These are phyloP conservation scores for Erebia epiphron DNA, from an alignment of 2,888 invertebrate genomes.

Conservation along the genomic window DNA sequence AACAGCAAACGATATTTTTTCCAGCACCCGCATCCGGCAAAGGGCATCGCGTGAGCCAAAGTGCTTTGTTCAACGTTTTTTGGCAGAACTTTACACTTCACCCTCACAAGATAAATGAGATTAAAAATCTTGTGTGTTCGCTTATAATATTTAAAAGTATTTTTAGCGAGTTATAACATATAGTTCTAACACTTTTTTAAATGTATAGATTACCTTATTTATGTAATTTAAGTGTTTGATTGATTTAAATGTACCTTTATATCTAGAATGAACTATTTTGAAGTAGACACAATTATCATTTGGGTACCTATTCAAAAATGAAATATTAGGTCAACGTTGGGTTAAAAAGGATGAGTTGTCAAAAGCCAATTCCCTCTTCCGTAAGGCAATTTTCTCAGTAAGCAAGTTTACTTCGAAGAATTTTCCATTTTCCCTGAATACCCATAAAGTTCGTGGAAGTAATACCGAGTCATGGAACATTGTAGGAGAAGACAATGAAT, in stretches of 20 bases:
- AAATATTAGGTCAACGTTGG: not conserved
- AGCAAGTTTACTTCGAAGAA: too few species aligned
- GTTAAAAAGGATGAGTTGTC: not conserved
- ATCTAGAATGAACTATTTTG: too few species aligned
- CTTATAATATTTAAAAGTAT: not conserved
- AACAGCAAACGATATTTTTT: constrained; percentile 6
- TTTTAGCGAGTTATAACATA: not conserved
- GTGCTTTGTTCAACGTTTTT: constrained; percentile 3
- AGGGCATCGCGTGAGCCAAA: constrained; percentile 7
- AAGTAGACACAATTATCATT: too few species aligned
- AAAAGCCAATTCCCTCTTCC: not conserved
- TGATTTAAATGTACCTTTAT: too few species aligned
- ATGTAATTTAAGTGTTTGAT: too few species aligned
- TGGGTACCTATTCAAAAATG: not conserved
- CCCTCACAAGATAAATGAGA: not conserved
- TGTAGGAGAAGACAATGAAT: not conserved
- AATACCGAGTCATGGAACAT: not conserved
- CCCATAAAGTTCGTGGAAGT: not conserved
- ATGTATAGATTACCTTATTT: too few species aligned
- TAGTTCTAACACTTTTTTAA: too few species aligned
- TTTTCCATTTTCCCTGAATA: too few species aligned
- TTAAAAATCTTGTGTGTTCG: not conserved
- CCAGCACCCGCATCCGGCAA: not conserved
- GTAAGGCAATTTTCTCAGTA: too few species aligned
- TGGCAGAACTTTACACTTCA: constrained; percentile 1